phyloP scores from a whole-genome alignment of 2,113 vertebrate species.

The Laticauda laticaudata region DNA sequence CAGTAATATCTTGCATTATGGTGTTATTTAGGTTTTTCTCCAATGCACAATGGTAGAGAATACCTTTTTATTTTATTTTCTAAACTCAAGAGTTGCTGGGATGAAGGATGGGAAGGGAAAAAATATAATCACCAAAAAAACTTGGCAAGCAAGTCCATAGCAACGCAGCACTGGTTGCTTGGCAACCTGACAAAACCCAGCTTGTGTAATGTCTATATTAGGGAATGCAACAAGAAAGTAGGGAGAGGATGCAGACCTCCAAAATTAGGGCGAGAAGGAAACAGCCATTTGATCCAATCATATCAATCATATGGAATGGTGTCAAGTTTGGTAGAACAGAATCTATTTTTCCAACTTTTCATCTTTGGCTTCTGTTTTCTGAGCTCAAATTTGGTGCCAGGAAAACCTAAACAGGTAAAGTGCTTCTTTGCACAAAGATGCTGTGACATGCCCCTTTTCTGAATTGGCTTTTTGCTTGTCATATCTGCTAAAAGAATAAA shows the following conservation, averaged over 20 bases:
- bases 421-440: neutral
- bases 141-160: neutral
- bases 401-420: neutral
- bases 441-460: neutral
- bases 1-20: conserved; percentile 45
- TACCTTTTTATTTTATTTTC: neutral
- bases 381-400: neutral
- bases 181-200: conserved; percentile 16
- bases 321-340: neutral
- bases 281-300: neutral
- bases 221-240: neutral
- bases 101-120: conserved; percentile 41
- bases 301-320: neutral
- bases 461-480: neutral
- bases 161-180: conserved; percentile 34
- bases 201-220: conserved; percentile 6
- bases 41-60: conserved; percentile 30
- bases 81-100: conserved; percentile 34
- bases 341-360: neutral
- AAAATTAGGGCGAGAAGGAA: neutral
- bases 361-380: neutral
- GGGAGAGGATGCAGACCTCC: neutral
- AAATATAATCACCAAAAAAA: conserved; percentile 22
- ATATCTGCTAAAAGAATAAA: neutral
- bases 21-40: conserved; percentile 43